phyloP scores from a whole-genome alignment of 2,797 vertebrate species.

The Macropodus opercularis region DNA sequence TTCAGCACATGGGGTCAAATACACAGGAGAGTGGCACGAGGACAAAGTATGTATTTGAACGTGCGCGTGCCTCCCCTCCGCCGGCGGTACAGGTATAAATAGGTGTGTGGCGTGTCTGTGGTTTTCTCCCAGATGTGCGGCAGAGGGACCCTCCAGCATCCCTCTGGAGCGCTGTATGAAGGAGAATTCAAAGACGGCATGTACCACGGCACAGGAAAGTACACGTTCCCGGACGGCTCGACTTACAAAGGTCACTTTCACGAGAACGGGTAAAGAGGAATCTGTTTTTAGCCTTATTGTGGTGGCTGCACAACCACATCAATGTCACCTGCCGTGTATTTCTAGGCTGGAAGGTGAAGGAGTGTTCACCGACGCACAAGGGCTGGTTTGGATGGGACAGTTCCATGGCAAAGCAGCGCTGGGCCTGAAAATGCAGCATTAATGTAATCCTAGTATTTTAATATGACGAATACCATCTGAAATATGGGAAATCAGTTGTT shows the following conservation, averaged over 20 bases:
- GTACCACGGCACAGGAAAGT: conserved; percentile 86
- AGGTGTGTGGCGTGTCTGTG: not conserved
- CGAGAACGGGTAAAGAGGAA: conserved; percentile 81
- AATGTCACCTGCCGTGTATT: conserved; percentile 8
- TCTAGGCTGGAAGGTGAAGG: conserved; percentile 85
- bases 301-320: not conserved
- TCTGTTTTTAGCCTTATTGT: not conserved
- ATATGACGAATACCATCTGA: too few relatives aligned
- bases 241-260: conserved; percentile 83
- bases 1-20: conserved; percentile 73
- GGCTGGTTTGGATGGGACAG: conserved; percentile 82
- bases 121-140: conserved; percentile 82
- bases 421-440: conserved; percentile 83
- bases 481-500: too few relatives aligned
- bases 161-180: conserved; percentile 87
- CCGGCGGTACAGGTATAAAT: not conserved
- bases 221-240: conserved; percentile 84
- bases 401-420: conserved; percentile 83
- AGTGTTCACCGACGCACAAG: conserved; percentile 79
- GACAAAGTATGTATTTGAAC: conserved; percentile 78
- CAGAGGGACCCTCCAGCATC: conserved; percentile 83
- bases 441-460: too few relatives aligned
- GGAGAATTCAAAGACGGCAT: conserved; percentile 88
- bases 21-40: conserved; percentile 83
- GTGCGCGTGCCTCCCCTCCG: not conserved